Evolutionary conservation across 2,113 vertebrate genomes (phyloP), one percentile per base, ranked within the genome.

Genomic region (Meleagris gallopavo): DNA sequence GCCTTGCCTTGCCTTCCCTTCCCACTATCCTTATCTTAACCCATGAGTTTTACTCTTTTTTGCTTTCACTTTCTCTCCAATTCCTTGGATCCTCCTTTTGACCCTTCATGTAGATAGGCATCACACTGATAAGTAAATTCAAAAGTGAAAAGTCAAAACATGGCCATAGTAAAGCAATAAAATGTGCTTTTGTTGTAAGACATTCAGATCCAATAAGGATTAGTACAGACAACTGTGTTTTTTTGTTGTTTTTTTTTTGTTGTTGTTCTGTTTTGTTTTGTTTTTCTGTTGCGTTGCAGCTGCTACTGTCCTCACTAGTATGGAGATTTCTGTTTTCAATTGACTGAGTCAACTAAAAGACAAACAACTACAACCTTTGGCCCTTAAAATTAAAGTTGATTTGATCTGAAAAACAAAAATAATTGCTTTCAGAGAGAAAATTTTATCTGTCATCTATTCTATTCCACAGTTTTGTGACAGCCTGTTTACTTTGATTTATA

Each of bases 401-500:
- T 95, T 94, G 27, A 94, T 94, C 22, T 71, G 64, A 95, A 62
- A n/a, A 89, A 94, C 34, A 94, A 73, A 97, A 97, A 91, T 93
- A 94, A 96, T 97, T 97, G 81, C 74, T 90, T 96, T 95, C 46
- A 83, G 32, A 65, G 60, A 96, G 54, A 69, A 87, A 94, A 92
- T 89, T 60, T 87, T 88, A 71, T 89, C 83, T 95, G 71, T 96
- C 55, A 82, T 82, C 38, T 91, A 64, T 86, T 82, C 32, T 77
- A 76, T 88, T 90, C 43, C 67, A 90, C 40, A 77, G 66, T 87
- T 97, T 95, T 92, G 93, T 90, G 92, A 93, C 30, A 95, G 43
- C 38, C 46, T 93, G 70, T 94, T 97, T 97, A 90, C 45, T 96
- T 90, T 88, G 78, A 74, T 96, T 97, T 94, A 89, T 72, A 95